Percentiles rank a stretch among this genome's conserved stretches.
Conservation (phyloP, 2,113 vertebrate genomes). For the Vombatus ursinus region DNA sequence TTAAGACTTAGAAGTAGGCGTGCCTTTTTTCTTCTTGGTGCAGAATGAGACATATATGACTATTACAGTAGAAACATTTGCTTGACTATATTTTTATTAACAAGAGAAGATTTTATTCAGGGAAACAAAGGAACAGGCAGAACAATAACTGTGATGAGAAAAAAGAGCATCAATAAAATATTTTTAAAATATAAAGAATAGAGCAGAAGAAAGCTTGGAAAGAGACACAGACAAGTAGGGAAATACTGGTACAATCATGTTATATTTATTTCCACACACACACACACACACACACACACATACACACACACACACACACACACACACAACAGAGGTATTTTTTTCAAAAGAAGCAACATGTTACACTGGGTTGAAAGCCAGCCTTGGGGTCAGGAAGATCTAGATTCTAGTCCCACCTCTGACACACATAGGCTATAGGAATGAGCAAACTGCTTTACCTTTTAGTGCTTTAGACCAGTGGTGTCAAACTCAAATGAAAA, state of each 20-base stretch:
- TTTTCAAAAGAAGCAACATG: background rate
- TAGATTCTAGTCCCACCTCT: background rate
- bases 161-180: background rate
- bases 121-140: background rate
- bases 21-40: background rate
- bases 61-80: background rate
- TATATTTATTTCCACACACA: background rate
- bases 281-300: background rate
- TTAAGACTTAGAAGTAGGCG: background rate
- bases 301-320: background rate
- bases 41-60: background rate
- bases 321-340: background rate
- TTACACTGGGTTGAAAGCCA: background rate
- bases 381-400: background rate
- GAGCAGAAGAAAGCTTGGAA: background rate
- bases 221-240: background rate
- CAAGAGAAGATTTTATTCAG: background rate
- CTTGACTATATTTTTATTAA: background rate
- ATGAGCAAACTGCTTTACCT: background rate
- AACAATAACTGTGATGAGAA: background rate
- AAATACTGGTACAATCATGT: background rate
- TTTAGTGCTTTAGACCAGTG: background rate
- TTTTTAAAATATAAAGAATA: background rate
- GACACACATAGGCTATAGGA: background rate
- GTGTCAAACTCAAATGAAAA: background rate